Evolutionary conservation across 2,113 vertebrate species (phyloP).

Genomic region (Phocoena sinus): DNA sequence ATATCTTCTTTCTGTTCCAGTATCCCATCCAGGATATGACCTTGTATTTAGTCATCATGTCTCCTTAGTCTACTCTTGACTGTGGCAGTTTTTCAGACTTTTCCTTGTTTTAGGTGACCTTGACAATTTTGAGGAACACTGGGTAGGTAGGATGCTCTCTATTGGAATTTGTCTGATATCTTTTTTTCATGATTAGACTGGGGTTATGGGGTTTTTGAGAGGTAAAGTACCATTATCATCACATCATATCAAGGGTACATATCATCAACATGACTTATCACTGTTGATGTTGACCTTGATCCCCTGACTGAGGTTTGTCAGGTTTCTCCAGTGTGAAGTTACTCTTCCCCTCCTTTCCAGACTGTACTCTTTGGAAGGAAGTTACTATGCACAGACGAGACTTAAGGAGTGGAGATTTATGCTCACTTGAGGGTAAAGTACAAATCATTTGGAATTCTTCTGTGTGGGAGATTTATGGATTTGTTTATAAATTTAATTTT

Average conservation of each 20-base stretch:
- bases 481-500: conserved; percentile 1
- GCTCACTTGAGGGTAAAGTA: background rate
- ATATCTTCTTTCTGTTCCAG: background rate
- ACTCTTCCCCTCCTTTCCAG: background rate
- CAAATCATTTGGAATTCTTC: conserved; percentile 2
- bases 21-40: background rate
- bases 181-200: background rate
- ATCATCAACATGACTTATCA: background rate
- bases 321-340: background rate
- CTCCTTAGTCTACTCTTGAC: background rate
- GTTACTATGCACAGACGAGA: background rate
- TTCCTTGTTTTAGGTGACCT: conserved; percentile 12
- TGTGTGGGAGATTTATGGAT: background rate
- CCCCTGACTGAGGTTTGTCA: background rate
- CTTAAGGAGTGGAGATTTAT: background rate
- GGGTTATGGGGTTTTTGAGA: background rate
- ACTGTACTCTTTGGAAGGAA: background rate
- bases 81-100: background rate
- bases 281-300: background rate
- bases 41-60: background rate
- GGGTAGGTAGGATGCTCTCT: background rate
- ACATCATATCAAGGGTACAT: background rate
- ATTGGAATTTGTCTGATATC: background rate
- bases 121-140: background rate
- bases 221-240: background rate